Base-by-base conservation (phyloP, 2,888 invertebrate genomes). In the Ochlodes sylvanus region DNA sequence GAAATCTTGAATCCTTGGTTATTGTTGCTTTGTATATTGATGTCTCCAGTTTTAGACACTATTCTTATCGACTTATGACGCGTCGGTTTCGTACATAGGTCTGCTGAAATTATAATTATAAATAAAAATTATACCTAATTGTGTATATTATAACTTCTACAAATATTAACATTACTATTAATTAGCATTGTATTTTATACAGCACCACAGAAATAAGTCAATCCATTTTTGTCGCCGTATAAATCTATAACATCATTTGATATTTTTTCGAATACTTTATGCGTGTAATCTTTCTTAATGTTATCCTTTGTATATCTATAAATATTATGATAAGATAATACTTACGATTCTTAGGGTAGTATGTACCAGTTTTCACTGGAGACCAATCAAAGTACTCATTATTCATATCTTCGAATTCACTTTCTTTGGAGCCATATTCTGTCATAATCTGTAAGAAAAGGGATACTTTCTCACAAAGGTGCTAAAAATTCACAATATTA, bases 21-120 rank as follows among this genome's bases (percentile, higher is more conserved):
- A 0, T 76, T 70, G 17, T 72, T 80, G 58, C 96, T 95, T n/a
- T 96, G 94, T 14, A 98, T 96, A 86, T 98, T 98, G 85, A 97
- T 96, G 77, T 97, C 97, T 42, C 98, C 98, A 87, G 96, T 98
- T 86, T 98, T 98, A 76, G 96, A 94, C 7, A 98, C 96, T 1
- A 97, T 96, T 63, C 98, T 94, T 61, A 72, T 56, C 72, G 69
- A 73, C 82, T 74, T 77, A 32, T 72, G 72, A 50, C 70, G 61
- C 15, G 54, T 69, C 52, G 27, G 34, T 42, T 72, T 74, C n/a
- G 69, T 64, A 17, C 66, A 64, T n/a, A 60, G 54, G 17, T 62
- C 64, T 21, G 66, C 75, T 74, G 68, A 55, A 69, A 71, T 42
- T 3, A 54, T 34, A 44, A 44, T 47, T 5, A 34, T 1, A 34